Percentiles rank a stretch among this genome's conserved stretches.
phyloP scores from a whole-genome alignment of 2,888 invertebrate species.

The Lasioglossum calceatum region DNA sequence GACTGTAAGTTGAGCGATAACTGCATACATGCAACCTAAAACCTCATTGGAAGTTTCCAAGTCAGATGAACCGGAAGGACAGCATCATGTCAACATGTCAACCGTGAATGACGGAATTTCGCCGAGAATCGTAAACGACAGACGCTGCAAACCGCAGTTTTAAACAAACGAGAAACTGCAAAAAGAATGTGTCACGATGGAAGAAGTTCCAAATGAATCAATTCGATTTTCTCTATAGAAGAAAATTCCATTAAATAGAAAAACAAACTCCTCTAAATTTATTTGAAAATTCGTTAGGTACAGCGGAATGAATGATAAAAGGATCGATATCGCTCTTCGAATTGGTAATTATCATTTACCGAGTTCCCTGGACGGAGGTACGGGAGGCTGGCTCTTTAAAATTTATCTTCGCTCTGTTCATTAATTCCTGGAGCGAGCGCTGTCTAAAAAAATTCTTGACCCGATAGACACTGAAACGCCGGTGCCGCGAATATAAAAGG shows the following conservation, averaged over 20 bases:
- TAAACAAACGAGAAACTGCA: neutral
- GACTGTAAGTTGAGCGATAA: neutral
- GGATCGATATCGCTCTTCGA: neutral
- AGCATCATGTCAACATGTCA: neutral
- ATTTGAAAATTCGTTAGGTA: neutral
- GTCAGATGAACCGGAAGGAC: neutral
- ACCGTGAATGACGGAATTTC: neutral
- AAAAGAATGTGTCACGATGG: neutral
- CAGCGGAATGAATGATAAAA: neutral
- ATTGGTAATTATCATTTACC: neutral
- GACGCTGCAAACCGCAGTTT: neutral
- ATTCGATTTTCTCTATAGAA: neutral
- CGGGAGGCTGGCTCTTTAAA: neutral
- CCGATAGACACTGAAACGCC: neutral
- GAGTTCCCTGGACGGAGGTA: neutral
- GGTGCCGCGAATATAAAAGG: neutral
- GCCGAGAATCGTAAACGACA: neutral
- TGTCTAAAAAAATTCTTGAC: conserved; percentile 1
- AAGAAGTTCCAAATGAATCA: neutral
- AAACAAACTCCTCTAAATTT: neutral
- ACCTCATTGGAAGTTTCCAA: neutral
- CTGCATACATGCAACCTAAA: neutral
- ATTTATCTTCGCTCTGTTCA: neutral
- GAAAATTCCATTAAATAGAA: neutral
- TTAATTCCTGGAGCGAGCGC: neutral